Evolutionary conservation across 2,888 invertebrate genomes (phyloP), one percentile per base, ranked within the genome.

Genomic region (Hyposoter dolosus): DNA sequence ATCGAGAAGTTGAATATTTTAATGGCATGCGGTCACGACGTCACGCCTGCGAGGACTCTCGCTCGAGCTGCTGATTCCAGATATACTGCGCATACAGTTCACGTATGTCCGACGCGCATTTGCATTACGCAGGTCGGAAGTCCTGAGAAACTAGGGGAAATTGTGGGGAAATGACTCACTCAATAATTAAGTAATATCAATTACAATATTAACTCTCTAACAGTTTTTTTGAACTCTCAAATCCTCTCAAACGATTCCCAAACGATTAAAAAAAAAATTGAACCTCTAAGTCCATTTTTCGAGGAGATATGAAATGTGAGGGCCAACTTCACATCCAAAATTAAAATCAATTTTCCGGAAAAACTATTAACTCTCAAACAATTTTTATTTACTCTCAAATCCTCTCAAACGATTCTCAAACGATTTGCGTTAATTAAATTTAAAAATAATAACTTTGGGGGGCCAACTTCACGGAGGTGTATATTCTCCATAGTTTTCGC

Each of bases 1-100:
- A 99, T 98, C 50, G 99, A 98, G 93, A 99, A 97, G 93, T 98
- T 98, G 86, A 97, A 98, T 88, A 99, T 98, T 95, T 99, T 99
- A 79, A 99, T 96, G 32, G 32, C 32, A 32, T 32, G 32, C 32
- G 32, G 32, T 32, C 32, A 4, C 32, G 32, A 4, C 4, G 94
- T 99, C 99, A 90, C 99, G 96, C 83, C 99, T 98, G 89, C 98
- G 97, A 3, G 98, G 98, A 95, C 32, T 32, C 32, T 32, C 32
- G 32, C 32, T 32, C 32, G 32, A 32, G 32, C 32, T 32, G 32
- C 32, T 32, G 32, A 32, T 32, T 32, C 32, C 32, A 32, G 32
- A 32, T 32, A 32, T 32, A 32, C 32, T 32, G 32, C 32, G 32
- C 32, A 32, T 32, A 43, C 17, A 50, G 3, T 50, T 17, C 17